Evolutionary conservation across 2,797 vertebrate species (phyloP), one percentile per base, ranked within the genome.

Genomic region (Onychomys leucogaster): DNA sequence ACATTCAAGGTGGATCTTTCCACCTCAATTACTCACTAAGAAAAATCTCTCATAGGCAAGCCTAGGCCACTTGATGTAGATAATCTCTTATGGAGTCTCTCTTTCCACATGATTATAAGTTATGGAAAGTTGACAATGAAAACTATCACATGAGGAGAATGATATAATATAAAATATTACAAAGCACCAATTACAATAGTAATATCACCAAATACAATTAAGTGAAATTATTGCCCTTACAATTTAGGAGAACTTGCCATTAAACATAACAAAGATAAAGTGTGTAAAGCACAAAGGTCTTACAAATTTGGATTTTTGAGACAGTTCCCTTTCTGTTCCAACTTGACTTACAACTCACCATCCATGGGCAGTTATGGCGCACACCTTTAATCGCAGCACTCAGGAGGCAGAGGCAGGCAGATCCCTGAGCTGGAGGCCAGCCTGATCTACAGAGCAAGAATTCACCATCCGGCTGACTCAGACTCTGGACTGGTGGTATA

Each of bases 261-360:
- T n/a, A 94, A 95, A 92, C 32, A 86, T 13, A 86, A 69, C 32
- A 77, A 96, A 95, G 65, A 96, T 32, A 83, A 91, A 88, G 7
- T 37, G 69, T 81, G 67, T 63, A 25, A 46, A 88, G 61, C 49
- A 78, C n/a, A 63, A 71, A 86, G 14, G 78, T 43, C 25, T 80
- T 71, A 57, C 5, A 90, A 17, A 52, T 81, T 80, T 67, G 59
- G 16, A 37, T 52, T 41, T 90, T 46, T 55, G 34, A 67, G 32
- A 12, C 25, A 41, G 13, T 37, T 65, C 16, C 11, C 25, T 69
- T 69, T 82, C 17, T 69, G 27, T 34, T n/a, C 8, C 37, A 91
- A 7, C 11, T 5, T 82, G 32, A 10, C 29, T 29, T 57, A 34
- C 63, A 81, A 69, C 32, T n/a, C 37, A 25, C 37, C 4, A 25